Evolutionary conservation across 2,888 invertebrate species (phyloP), one percentile per base, ranked within the genome.

Genomic region (Rugalucina vietnamica): DNA sequence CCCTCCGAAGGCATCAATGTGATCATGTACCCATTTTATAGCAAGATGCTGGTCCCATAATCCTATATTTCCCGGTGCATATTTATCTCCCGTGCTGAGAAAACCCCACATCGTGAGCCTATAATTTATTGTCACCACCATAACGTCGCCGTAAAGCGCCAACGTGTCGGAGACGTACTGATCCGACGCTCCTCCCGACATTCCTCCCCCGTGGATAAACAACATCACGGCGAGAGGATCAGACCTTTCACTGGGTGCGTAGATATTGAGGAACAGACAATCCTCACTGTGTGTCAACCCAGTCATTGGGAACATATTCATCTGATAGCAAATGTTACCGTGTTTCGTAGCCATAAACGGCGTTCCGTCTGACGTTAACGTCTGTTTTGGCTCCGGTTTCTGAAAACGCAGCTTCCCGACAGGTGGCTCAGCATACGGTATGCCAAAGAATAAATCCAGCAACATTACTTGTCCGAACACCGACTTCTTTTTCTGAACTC

Each of bases 41-140:
- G 50, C 50, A 49, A 60, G 60, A n/a, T 60, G 60, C n/a, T 60
- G 60, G 29, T 60, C 60, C 60, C 60, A 60, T 8, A 60, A n/a
- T 27, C 60, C 60, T 10, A 60, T 8, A 29, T 60, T 60, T n/a
- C 60, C 60, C 60, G 60, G 60, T 12, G 29, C 29, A n/a, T 60
- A 12, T n/a, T 60, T 60, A n/a, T 60, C 60, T 12, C 60, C 60
- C n/a, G 69, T 69, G 24, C 69, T 69, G 5, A 69, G 69, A 27
- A 69, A 69, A 34, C 69, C 69, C 69, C 69, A 69, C 18, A 69
- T 12, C 18, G 32, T 27, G 27, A 69, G 27, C 36, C 69, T 69
- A 36, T 69, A 69, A 27, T 69, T 69, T 12, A 69, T 21, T 8
- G 69, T 34, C 3, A 69, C 69, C 8, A 60, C 12, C 8, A 60